A percentile compares a stretch with the other conserved stretches of the same genome.
phyloP scores from a whole-genome alignment of 2,888 invertebrate species.

The Sarcophaga carnaria region DNA sequence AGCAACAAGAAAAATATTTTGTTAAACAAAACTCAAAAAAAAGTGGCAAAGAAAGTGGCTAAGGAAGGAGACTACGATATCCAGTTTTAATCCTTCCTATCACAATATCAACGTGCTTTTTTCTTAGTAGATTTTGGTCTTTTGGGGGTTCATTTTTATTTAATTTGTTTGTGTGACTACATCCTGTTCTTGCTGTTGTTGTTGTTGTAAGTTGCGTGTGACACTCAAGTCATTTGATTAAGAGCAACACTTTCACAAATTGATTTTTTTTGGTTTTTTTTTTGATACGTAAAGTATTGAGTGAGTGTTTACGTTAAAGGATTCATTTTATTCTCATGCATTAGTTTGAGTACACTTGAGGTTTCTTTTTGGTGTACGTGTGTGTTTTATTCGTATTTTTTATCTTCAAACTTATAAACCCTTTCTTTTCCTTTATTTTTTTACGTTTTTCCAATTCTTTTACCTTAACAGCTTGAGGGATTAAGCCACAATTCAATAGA shows the following conservation, averaged over 20 bases:
- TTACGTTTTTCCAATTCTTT: neutral
- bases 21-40: neutral
- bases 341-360: constrained; percentile 44
- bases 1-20: neutral
- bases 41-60: neutral
- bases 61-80: neutral
- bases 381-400: neutral
- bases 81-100: constrained; percentile 14
- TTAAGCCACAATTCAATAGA: neutral
- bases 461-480: neutral
- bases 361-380: neutral
- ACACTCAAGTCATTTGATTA: constrained; percentile 71
- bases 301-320: neutral
- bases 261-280: constrained; percentile 72
- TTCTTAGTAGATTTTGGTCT: neutral
- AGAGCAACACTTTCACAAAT: constrained; percentile 77
- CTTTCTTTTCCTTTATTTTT: neutral
- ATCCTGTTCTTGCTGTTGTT: neutral
- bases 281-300: constrained; percentile 3
- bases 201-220: constrained; percentile 42
- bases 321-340: neutral
- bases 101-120: neutral
- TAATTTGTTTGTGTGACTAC: neutral
- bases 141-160: constrained; percentile 30
- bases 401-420: neutral